Base-by-base conservation (phyloP, 2,113 vertebrate genomes). In the Ceratotherium simum region DNA sequence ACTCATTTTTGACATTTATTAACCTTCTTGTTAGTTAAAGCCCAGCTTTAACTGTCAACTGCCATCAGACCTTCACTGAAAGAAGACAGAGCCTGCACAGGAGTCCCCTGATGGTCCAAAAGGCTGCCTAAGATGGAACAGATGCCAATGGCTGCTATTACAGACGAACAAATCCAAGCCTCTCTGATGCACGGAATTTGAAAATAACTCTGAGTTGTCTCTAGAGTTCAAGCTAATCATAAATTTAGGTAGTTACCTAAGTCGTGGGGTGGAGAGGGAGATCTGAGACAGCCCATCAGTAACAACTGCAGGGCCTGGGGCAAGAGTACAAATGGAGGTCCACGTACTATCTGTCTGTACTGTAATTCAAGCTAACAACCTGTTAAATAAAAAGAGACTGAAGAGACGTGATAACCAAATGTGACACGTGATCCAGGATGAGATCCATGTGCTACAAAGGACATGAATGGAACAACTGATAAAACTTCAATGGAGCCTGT, bases 1-100 rank as follows among this genome's bases (percentile, higher is more conserved):
- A 39, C 69, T 97, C 95, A 70, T 65, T 97, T 98, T 97, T 95
- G 0, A 42, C 96, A 69, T 70, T 4, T 80, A 92, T 83, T 91
- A 95, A 88, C 56, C 94, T 70, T 14, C 92, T 67, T 93, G 86
- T 92, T 92, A 97, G 91, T 96, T 97, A 97, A 98, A 98, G 93
- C 79, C 78, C 36, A 56, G 90, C 36, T 97, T 1, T 80, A 97
- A 93, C 78, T 97, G 94, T 85, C 92, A 96, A 91, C 64, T 67
- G 8, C 21, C 65, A 91, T 48, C 29, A 79, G 84, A 67, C 31
- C 36, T n/a, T 51, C 27, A 48, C 80, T 85, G 25, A 64, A 95
- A 83, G 33, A 87, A 90, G 87, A 60, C 1, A 21, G 2, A 33
- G 48, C 27, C 3, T 42, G 5, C 46, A 36, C 23, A n/a, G 39